Conservation (phyloP, 2,113 vertebrate genomes). For the Kryptolebias marmoratus region DNA sequence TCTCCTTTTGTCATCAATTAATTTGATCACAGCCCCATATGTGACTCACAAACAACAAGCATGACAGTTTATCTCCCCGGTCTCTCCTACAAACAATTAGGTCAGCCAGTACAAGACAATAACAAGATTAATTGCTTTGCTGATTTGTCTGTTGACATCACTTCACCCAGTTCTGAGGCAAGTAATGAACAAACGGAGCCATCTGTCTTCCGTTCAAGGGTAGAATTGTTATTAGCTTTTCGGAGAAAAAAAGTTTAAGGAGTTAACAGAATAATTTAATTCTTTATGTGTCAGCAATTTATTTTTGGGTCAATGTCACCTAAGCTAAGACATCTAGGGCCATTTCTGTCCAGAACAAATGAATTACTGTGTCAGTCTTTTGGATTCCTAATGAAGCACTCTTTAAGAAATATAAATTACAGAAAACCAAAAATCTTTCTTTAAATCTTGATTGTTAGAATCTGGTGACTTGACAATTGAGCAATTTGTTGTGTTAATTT, state of each 20-base stretch:
- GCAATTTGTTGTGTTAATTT: no score
- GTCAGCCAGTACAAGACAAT: slow-evolving; percentile 45
- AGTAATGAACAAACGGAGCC: slow-evolving; percentile 9
- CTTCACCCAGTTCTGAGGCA: not conserved
- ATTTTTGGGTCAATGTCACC: not conserved
- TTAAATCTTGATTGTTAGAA: no score
- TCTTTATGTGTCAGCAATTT: not conserved
- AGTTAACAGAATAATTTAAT: slow-evolving; percentile 7
- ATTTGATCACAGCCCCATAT: slow-evolving; percentile 15
- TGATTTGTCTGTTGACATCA: slow-evolving; percentile 26
- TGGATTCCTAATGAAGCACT: no score
- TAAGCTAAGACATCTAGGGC: not conserved
- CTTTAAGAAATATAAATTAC: no score
- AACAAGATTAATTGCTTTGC: slow-evolving; percentile 58
- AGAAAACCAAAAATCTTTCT: no score
- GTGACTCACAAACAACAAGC: slow-evolving; percentile 31
- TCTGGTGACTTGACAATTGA: no score
- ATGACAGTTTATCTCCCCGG: slow-evolving; percentile 15
- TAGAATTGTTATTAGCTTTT: slow-evolving; percentile 4
- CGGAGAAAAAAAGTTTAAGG: slow-evolving; percentile 38
- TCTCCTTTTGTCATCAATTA: slow-evolving; percentile 24
- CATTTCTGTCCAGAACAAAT: not conserved
- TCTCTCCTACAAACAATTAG: slow-evolving; percentile 51
- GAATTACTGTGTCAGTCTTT: not conserved
- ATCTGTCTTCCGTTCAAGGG: slow-evolving; percentile 28